These are phyloP conservation scores for Hyposoter didymator DNA, from an alignment of 2,888 invertebrate species.

Conservation along the genomic window DNA sequence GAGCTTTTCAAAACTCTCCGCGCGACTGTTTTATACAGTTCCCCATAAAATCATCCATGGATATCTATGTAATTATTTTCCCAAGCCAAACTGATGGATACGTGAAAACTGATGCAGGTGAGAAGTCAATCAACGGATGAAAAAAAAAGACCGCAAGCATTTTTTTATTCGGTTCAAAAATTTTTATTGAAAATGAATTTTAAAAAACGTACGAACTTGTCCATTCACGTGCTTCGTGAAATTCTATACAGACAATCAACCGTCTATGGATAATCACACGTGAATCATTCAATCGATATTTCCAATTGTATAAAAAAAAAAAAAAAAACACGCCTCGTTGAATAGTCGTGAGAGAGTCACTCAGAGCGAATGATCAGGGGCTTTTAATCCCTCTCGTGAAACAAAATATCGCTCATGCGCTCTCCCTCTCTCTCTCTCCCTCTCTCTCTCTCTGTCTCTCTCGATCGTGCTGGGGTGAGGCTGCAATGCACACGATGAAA, in stretches of 20 bases:
- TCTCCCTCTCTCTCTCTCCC: neutral
- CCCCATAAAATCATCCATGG: neutral
- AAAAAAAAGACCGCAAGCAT: neutral
- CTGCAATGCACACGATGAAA: slow-evolving; percentile 48
- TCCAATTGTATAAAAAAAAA: slow-evolving; percentile 28
- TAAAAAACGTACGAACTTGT: neutral
- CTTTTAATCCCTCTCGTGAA: slow-evolving; percentile 63
- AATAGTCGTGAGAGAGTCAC: slow-evolving; percentile 39
- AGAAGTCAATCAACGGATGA: neutral
- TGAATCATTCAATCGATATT: slow-evolving; percentile 49
- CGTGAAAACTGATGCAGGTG: neutral
- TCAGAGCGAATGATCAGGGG: slow-evolving; percentile 63
- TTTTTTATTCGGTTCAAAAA: neutral
- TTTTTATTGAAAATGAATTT: neutral
- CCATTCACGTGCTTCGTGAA: neutral
- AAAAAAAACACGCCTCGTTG: slow-evolving; percentile 17
- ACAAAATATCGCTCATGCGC: slow-evolving; percentile 64
- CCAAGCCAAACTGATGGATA: neutral
- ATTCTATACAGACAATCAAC: slow-evolving; percentile 16
- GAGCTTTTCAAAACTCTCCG: slow-evolving; percentile 4
- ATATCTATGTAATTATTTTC: neutral
- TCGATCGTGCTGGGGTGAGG: slow-evolving; percentile 13
- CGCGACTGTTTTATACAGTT: neutral
- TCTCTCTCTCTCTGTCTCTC: neutral
- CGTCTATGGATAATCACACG: neutral